A percentile compares a stretch with the other conserved stretches of the same genome.
Evolutionary conservation across 1,140 invertebrate species (phyloP).

Genomic region (Epicauta chinensis): DNA sequence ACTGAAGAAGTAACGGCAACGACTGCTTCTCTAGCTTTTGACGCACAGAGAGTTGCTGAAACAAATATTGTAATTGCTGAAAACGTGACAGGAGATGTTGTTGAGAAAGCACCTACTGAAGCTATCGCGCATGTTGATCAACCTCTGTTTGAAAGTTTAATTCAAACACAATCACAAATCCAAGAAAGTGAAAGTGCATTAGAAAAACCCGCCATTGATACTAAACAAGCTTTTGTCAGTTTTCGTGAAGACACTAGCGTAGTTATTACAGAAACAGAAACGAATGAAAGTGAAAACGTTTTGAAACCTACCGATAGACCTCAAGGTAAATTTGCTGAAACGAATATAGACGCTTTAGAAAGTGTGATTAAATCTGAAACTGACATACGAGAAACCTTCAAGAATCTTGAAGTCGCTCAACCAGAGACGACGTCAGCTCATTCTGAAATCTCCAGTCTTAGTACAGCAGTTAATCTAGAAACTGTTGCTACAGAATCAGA

Average conservation of each 20-base stretch:
- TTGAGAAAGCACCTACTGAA: constrained; percentile 11
- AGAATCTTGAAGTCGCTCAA: constrained; percentile 50
- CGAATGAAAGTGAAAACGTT: constrained; percentile 3
- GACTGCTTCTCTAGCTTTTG: constrained; percentile 36
- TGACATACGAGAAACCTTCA: constrained; percentile 43
- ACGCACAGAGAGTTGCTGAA: constrained; percentile 43
- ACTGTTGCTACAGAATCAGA: constrained; percentile 35
- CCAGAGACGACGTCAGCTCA: constrained; percentile 45
- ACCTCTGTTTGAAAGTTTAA: constrained; percentile 35
- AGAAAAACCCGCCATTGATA: constrained; percentile 24
- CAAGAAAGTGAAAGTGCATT: constrained; percentile 38
- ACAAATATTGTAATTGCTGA: constrained; percentile 38
- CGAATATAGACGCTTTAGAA: constrained; percentile 40
- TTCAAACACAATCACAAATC: constrained; percentile 32
- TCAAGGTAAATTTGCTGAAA: constrained; percentile 35
- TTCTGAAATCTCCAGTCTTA: constrained; percentile 42
- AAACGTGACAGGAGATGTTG: constrained; percentile 33
- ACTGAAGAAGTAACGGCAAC: constrained; percentile 35
- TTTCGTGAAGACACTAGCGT: constrained; percentile 28
- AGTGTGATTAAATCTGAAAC: constrained; percentile 43
- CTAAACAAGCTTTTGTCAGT: constrained; percentile 28
- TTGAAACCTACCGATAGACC: constrained; percentile 9
- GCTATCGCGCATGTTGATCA: constrained; percentile 37
- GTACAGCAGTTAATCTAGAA: constrained; percentile 45
- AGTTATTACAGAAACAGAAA: constrained; percentile 24